A percentile compares a stretch with the other conserved stretches of the same genome.
These are phyloP conservation scores for Pardosa pseudoannulata DNA, from an alignment of 2,888 invertebrate species.

Conservation along the genomic window DNA sequence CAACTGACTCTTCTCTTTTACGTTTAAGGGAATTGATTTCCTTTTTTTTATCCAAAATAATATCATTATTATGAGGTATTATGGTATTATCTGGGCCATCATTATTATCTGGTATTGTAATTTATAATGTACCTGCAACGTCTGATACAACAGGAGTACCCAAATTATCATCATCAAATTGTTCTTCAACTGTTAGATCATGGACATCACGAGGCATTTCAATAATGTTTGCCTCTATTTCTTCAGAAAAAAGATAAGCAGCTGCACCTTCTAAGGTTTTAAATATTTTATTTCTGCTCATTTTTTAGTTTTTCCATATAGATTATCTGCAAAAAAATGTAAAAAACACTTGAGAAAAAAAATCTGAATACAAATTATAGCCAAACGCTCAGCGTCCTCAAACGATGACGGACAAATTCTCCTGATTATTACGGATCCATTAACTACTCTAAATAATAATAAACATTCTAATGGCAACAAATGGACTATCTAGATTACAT, in stretches of 20 bases:
- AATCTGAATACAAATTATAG: background rate
- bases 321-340: conserved; percentile 1
- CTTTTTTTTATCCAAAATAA: background rate
- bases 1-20: conserved; percentile 2
- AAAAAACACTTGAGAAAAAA: background rate
- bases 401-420: background rate
- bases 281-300: conserved; percentile 16
- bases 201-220: background rate
- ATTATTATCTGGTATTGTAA: conserved; percentile 16
- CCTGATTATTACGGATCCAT: background rate
- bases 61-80: no score
- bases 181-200: conserved; percentile 16
- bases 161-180: conserved; percentile 21
- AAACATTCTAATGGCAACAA: background rate
- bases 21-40: background rate
- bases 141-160: conserved; percentile 23
- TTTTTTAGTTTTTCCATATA: background rate
- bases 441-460: background rate
- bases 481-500: background rate
- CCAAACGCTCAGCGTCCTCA: conserved; percentile 9
- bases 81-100: no score
- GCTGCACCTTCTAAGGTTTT: conserved; percentile 18
- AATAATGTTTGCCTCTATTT: conserved; percentile 19
- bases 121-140: conserved; percentile 14
- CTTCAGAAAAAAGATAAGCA: conserved; percentile 23